Evolutionary conservation across 2,797 vertebrate species (phyloP).

Genomic region (Zenarchopterus dispar): DNA sequence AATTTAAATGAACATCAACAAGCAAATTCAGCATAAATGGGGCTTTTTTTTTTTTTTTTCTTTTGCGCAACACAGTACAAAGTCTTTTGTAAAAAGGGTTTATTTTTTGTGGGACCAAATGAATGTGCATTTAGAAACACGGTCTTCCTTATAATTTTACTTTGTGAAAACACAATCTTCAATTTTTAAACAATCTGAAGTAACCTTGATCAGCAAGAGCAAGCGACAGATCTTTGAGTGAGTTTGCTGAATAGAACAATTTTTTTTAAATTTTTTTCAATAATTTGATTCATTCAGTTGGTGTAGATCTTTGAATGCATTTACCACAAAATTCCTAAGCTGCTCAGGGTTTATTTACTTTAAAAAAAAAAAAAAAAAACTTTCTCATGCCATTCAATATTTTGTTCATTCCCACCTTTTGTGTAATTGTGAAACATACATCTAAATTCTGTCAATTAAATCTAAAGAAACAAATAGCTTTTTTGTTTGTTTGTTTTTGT

Average conservation of each 20-base stretch:
- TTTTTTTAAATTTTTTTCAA: too few species aligned
- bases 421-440: slow-evolving; percentile 6
- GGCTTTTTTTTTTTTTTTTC: too few species aligned
- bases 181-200: background rate
- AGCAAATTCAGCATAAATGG: too few species aligned
- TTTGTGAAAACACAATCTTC: background rate
- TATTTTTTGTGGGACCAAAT: background rate
- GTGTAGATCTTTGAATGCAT: slow-evolving; percentile 19
- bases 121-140: background rate
- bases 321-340: slow-evolving; percentile 9
- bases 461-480: slow-evolving; percentile 1
- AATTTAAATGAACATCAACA: too few species aligned
- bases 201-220: background rate
- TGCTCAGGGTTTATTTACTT: slow-evolving; percentile 27
- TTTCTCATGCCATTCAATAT: slow-evolving; percentile 21
- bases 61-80: background rate
- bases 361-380: slow-evolving; percentile 24
- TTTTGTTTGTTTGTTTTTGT: too few species aligned
- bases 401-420: slow-evolving; percentile 24
- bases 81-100: background rate
- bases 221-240: background rate
- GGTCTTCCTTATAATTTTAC: background rate
- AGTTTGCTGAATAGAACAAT: background rate
- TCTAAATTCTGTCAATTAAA: slow-evolving; percentile 5
- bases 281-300: slow-evolving; percentile 1